These are phyloP conservation scores for Aphaenogaster floridana DNA, from an alignment of 1,140 invertebrate genomes.

Conservation along the genomic window DNA sequence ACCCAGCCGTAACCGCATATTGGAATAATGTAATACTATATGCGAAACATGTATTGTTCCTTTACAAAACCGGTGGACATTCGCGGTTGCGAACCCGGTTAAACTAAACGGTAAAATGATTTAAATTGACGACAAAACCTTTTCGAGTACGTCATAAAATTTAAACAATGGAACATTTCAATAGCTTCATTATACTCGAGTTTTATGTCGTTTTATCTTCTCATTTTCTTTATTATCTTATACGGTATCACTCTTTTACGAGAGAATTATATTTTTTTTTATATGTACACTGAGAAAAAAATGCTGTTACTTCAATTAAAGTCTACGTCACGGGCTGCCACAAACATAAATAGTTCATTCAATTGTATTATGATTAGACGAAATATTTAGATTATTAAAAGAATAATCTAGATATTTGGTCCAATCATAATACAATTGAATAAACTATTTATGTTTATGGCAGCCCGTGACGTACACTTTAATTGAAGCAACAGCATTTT, in stretches of 20 bases:
- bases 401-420: no score
- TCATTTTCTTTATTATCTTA: neutral
- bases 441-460: no score
- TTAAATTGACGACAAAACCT: neutral
- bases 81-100: neutral
- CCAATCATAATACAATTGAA: no score
- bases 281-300: no score
- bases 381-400: no score
- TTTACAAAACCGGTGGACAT: constrained; percentile 22
- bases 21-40: constrained; percentile 6
- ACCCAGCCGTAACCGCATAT: neutral
- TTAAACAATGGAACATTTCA: constrained; percentile 3
- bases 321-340: no score
- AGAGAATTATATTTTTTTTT: neutral
- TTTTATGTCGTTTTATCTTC: neutral
- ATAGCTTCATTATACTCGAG: neutral
- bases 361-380: no score
- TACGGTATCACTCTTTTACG: neutral
- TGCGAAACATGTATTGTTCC: constrained; percentile 1
- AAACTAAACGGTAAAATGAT: constrained; percentile 20
- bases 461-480: no score
- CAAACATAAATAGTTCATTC: no score
- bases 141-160: neutral
- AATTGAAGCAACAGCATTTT: neutral
- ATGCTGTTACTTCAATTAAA: no score